A percentile compares a stretch with the other conserved stretches of the same genome.
phyloP scores from a whole-genome alignment of 2,113 vertebrate genomes.

The Bambusicola thoracicus region DNA sequence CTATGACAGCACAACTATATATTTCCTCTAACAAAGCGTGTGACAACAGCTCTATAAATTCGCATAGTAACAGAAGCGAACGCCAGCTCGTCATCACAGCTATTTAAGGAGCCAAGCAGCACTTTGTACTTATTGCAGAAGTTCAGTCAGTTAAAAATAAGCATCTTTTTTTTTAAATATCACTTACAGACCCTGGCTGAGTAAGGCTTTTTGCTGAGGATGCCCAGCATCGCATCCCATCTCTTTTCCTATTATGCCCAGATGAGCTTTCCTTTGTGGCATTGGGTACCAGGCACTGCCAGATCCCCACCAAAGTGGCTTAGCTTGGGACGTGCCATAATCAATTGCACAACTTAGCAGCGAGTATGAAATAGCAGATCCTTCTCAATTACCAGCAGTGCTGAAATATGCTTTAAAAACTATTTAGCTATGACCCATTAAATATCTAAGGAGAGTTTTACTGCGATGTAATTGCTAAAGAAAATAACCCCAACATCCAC shows the following conservation, averaged over 20 bases:
- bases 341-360: constrained; percentile 47
- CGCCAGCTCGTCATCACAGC: constrained; percentile 64
- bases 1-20: constrained; percentile 59
- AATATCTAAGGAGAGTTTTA: constrained; percentile 17
- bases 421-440: neutral
- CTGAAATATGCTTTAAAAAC: constrained; percentile 16
- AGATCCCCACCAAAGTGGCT: neutral
- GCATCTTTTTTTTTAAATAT: constrained; percentile 41
- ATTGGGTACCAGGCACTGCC: neutral
- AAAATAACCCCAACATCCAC: constrained; percentile 15
- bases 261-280: constrained; percentile 22
- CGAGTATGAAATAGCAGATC: constrained; percentile 16
- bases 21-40: constrained; percentile 75
- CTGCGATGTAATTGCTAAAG: constrained; percentile 10
- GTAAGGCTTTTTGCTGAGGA: constrained; percentile 70
- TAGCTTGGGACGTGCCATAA: constrained; percentile 39
- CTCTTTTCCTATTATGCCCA: constrained; percentile 54
- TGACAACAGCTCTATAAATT: constrained; percentile 81
- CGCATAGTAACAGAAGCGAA: constrained; percentile 73
- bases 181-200: constrained; percentile 70
- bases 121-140: constrained; percentile 72
- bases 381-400: constrained; percentile 17
- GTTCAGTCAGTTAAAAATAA: constrained; percentile 82
- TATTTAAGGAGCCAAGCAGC: constrained; percentile 76
- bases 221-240: constrained; percentile 52